These are phyloP conservation scores for Prunella fulvescens DNA, from an alignment of 2,113 vertebrate genomes.

Conservation along the genomic window DNA sequence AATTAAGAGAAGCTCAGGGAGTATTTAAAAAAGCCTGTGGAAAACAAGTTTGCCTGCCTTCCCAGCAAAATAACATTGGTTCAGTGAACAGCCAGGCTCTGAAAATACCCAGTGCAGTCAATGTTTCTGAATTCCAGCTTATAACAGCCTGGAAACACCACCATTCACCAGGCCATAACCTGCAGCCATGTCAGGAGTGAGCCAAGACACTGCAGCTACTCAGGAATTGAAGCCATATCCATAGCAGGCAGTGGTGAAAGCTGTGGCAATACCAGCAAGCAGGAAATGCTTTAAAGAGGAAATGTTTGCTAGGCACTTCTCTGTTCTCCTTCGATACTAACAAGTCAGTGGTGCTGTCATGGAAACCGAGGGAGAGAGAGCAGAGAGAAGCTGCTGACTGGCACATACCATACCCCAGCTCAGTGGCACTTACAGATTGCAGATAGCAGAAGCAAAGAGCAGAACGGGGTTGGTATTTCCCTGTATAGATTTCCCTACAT, in stretches of 20 bases:
- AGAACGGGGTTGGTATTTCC: not conserved
- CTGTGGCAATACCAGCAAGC: not conserved
- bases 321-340: not conserved
- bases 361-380: not conserved
- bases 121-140: not conserved
- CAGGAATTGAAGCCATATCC: not conserved
- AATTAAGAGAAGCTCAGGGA: not conserved
- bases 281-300: conserved; percentile 10
- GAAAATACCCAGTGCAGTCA: not conserved
- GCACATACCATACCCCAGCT: not conserved
- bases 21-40: not conserved
- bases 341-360: conserved; percentile 1
- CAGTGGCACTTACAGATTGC: not conserved
- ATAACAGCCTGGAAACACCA: not conserved
- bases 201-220: not conserved
- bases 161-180: not conserved
- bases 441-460: not conserved
- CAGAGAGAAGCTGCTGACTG: not conserved
- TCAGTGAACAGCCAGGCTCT: not conserved
- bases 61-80: not conserved
- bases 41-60: not conserved
- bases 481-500: not conserved
- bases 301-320: not conserved
- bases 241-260: not conserved
- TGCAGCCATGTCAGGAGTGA: not conserved